Evolutionary conservation across 2,888 invertebrate species (phyloP).

Genomic region (Sarcophaga carnaria): DNA sequence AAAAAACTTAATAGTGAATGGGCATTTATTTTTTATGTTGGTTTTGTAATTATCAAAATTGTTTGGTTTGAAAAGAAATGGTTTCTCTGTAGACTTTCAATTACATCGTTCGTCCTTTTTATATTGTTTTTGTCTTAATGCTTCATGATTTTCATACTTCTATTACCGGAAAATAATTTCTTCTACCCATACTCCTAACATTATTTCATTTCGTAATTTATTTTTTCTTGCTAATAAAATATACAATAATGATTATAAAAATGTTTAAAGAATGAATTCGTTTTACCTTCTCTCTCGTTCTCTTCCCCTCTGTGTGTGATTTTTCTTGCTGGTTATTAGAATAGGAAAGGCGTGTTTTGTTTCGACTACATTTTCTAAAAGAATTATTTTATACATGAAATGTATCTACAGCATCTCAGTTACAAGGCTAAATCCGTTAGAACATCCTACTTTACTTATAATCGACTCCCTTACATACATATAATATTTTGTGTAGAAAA

Average conservation of each 20-base stretch:
- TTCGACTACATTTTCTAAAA: not conserved
- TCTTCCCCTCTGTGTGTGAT: no score
- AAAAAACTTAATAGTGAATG: no score
- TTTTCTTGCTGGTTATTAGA: not conserved
- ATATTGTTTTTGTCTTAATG: slow-evolving; percentile 20
- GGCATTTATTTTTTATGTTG: no score
- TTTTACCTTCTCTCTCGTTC: no score
- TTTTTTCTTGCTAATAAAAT: slow-evolving; percentile 41
- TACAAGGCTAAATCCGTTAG: slow-evolving; percentile 44
- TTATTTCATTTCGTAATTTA: not conserved
- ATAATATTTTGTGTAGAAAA: slow-evolving; percentile 66
- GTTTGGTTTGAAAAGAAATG: no score
- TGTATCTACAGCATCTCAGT: slow-evolving; percentile 34
- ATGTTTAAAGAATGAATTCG: no score
- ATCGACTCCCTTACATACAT: slow-evolving; percentile 59
- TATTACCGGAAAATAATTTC: no score
- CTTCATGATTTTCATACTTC: slow-evolving; percentile 16
- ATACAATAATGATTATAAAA: slow-evolving; percentile 40
- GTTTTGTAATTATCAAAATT: no score
- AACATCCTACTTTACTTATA: slow-evolving; percentile 29
- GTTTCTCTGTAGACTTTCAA: slow-evolving; percentile 24
- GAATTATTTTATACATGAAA: slow-evolving; percentile 26
- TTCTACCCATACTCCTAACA: slow-evolving; percentile 9
- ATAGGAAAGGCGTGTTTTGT: not conserved
- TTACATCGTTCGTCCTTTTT: slow-evolving; percentile 31